phyloP scores from a whole-genome alignment of 2,797 vertebrate genomes.

The Hemitrygon akajei region DNA sequence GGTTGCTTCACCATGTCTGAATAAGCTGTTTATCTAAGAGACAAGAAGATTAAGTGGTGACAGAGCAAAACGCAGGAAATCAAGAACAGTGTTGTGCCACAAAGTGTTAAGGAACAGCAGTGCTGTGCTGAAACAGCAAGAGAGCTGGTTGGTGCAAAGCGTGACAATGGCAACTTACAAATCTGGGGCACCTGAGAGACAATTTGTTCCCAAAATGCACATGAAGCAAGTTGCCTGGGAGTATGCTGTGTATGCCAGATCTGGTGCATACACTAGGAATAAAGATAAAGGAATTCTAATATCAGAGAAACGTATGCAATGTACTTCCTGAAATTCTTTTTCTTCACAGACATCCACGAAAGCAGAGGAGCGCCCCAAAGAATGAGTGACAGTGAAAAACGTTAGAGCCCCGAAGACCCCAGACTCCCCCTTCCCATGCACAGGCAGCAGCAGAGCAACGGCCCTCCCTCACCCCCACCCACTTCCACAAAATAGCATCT shows the following conservation, averaged over 20 bases:
- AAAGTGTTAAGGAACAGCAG: background rate
- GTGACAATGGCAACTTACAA: background rate
- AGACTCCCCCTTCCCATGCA: too few species aligned
- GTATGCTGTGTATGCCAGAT: background rate
- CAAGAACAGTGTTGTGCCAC: background rate
- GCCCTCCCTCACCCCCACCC: too few species aligned
- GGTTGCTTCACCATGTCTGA: background rate
- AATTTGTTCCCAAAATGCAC: background rate
- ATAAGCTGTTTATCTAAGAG: background rate
- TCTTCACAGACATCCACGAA: too few species aligned
- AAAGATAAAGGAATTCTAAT: background rate
- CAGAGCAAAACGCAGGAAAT: too few species aligned
- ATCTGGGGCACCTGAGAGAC: background rate
- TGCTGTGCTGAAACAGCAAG: background rate
- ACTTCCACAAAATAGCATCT: too few species aligned
- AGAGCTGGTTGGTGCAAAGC: background rate
- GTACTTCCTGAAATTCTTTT: too few species aligned
- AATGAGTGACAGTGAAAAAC: too few species aligned
- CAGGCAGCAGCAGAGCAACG: too few species aligned
- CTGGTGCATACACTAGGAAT: background rate
- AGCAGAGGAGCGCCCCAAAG: too few species aligned
- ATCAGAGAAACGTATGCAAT: too few species aligned
- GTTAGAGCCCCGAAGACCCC: too few species aligned
- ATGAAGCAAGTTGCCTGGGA: background rate
- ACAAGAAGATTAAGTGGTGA: too few species aligned